These are phyloP conservation scores for Augochlorella aurata DNA, from an alignment of 2,888 invertebrate genomes.

Conservation along the genomic window DNA sequence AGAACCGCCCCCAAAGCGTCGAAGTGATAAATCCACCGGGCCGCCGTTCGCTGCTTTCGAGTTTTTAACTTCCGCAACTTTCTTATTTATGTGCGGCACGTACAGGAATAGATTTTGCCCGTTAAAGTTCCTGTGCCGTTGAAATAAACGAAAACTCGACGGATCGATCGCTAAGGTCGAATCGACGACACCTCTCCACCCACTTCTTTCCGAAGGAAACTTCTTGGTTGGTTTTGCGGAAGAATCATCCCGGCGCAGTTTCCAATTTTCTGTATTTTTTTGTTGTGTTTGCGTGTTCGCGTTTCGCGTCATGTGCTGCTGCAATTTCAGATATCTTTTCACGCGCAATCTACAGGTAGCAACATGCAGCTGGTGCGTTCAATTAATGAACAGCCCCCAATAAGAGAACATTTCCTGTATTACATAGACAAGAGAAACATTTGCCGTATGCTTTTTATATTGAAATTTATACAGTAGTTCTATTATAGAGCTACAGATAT, in stretches of 20 bases:
- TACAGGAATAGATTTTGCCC: slow-evolving; percentile 77
- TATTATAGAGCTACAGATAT: too few relatives aligned
- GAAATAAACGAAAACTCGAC: slow-evolving; percentile 61
- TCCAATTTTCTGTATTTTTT: not conserved
- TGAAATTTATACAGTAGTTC: too few relatives aligned
- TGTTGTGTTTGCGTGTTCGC: not conserved
- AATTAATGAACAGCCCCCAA: too few relatives aligned
- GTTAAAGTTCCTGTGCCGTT: slow-evolving; percentile 62
- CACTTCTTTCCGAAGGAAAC: not conserved
- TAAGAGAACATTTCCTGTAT: too few relatives aligned
- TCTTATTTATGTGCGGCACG: slow-evolving; percentile 79
- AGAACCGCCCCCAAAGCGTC: slow-evolving; percentile 32
- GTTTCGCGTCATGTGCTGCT: not conserved
- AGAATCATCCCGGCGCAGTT: not conserved
- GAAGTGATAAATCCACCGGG: slow-evolving; percentile 66
- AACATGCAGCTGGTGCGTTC: too few relatives aligned
- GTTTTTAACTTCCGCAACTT: slow-evolving; percentile 79
- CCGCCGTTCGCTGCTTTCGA: slow-evolving; percentile 65
- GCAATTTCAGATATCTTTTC: not conserved
- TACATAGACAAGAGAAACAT: too few relatives aligned
- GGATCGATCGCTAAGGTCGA: slow-evolving; percentile 46
- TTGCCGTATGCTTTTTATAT: too few relatives aligned
- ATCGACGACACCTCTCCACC: slow-evolving; percentile 15
- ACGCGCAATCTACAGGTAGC: not conserved
- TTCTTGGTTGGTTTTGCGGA: not conserved